These are phyloP conservation scores for Bradypodion ventrale DNA, from an alignment of 2,797 vertebrate genomes.

Conservation along the genomic window DNA sequence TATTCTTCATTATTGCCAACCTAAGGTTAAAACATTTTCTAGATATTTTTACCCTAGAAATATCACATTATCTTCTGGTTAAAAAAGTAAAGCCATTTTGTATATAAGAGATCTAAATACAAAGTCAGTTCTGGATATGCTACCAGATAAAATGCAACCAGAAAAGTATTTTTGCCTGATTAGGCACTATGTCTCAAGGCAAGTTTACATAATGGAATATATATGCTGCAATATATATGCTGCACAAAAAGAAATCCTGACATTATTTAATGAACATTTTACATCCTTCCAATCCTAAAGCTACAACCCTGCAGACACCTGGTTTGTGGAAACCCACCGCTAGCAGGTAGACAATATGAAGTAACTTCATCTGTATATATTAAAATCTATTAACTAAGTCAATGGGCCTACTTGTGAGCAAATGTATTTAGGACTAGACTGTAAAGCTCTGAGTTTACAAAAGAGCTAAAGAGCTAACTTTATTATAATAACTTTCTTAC, in stretches of 20 bases:
- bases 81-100: slow-evolving; percentile 10
- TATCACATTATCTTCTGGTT: not conserved
- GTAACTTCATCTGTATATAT: not conserved
- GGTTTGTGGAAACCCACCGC: not conserved
- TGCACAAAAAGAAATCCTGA: slow-evolving; percentile 1
- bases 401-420: not conserved
- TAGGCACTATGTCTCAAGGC: not conserved
- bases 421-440: not conserved
- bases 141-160: not conserved
- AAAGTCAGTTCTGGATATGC: not conserved
- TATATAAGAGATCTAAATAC: not conserved
- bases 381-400: not conserved
- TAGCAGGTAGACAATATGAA: not conserved
- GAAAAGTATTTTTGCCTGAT: not conserved
- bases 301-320: not conserved
- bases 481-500: not conserved
- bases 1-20: not conserved
- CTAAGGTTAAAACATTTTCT: slow-evolving; percentile 3
- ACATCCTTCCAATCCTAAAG: not conserved
- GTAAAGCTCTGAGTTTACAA: not conserved
- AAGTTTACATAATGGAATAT: not conserved
- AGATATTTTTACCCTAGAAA: slow-evolving; percentile 10
- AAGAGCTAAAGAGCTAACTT: no score
- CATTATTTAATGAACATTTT: not conserved
- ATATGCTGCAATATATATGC: not conserved